Base-by-base conservation (phyloP, 1,140 invertebrate species). In the Stenopsyche tienmushanensis region DNA sequence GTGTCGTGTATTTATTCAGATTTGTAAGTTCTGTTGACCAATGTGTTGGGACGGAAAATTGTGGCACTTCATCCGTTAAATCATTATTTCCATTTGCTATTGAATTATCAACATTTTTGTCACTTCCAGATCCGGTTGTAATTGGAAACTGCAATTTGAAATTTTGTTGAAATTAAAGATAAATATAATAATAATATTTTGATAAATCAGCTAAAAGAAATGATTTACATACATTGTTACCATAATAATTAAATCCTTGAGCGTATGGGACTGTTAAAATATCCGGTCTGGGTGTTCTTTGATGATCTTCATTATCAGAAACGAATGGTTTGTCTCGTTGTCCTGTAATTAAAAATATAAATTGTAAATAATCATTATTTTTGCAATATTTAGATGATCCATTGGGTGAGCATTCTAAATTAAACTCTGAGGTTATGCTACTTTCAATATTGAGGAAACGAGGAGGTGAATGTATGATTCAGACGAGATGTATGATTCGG, bases 291-390 rank as follows among this genome's bases (percentile, higher is more conserved):
- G 86, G 86, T 0, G 86, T 87, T 34, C 86, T 78, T 59, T 82
- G 75, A 47, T 79, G 81, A 73, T 84, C 82, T 60, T 85, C 83
- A 54, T 83, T 82, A 60, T 88, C 85, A 9, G 84, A 84, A 1
- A 88, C 85, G 72, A 89, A 89, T 0, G 85, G 86, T 69, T 86
- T 87, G 71, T 86, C 85, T 15, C 82, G 76, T 72, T 88, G 86
- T 52, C 83, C 83, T 84, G 74, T 44, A 65, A 66, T 53, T 2
- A n/a, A 42, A 57, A 50, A 20, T 23, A 23, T 21, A 21, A 13
- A 2, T 13, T 52, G 13, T 39, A 65, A 71, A 42, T 21, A 45
- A 24, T n/a, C n/a, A 1, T 23, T 62, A 39, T 24, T 62, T 17
- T 50, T 62, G 23, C 13, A 54, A 42, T 10, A 34, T 25, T n/a